phyloP scores from a whole-genome alignment of 2,113 vertebrate species.

The Lepus timidus region DNA sequence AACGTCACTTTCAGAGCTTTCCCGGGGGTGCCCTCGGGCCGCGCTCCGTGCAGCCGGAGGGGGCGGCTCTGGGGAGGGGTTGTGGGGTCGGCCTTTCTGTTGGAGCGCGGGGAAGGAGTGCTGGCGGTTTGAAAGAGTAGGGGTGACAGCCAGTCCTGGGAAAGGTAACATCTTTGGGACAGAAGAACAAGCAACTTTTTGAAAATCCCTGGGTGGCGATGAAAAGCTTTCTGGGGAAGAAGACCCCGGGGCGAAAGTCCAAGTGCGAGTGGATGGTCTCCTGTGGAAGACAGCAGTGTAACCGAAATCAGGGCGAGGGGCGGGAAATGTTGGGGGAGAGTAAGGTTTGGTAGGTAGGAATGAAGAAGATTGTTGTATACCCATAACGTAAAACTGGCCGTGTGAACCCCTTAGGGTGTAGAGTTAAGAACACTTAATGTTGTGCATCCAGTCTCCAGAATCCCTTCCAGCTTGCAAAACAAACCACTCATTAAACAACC shows the following conservation, averaged over 20 bases:
- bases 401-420: background rate
- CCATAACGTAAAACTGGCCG: background rate
- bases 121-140: background rate
- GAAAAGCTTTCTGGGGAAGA: conserved; percentile 1
- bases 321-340: background rate
- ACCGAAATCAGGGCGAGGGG: background rate
- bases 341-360: background rate
- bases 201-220: accelerated
- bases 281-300: background rate
- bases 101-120: background rate
- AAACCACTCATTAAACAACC: background rate
- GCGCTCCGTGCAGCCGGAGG: background rate
- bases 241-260: background rate
- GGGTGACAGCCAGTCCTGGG: background rate
- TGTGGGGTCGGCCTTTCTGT: too few relatives aligned
- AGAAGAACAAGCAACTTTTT: background rate
- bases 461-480: background rate
- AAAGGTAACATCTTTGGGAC: background rate
- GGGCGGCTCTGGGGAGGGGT: background rate
- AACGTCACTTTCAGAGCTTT: background rate
- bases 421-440: background rate
- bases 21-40: accelerated
- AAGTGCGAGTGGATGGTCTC: background rate
- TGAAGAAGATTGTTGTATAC: background rate
- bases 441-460: background rate